Percentiles rank a stretch among this genome's conserved stretches.
phyloP scores from a whole-genome alignment of 1,140 invertebrate species.

The Trialeurodes vaporariorum region DNA sequence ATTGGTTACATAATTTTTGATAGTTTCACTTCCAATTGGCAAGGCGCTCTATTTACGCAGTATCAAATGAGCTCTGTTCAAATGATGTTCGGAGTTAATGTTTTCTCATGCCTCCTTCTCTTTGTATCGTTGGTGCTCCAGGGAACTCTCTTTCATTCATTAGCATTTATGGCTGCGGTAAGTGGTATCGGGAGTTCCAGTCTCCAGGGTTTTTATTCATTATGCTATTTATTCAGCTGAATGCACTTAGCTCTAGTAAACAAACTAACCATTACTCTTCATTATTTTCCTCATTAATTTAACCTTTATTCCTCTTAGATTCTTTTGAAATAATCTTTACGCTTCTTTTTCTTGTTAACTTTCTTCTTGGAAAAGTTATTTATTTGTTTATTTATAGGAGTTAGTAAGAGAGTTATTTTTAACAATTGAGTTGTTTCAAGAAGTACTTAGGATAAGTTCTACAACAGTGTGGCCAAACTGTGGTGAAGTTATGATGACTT shows the following conservation, averaged over 20 bases:
- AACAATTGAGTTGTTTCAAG: too few relatives aligned
- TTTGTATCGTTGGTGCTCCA: slow-evolving; percentile 78
- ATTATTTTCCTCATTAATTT: slow-evolving; percentile 12
- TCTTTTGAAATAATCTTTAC: too few relatives aligned
- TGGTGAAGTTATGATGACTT: too few relatives aligned
- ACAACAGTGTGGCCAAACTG: too few relatives aligned
- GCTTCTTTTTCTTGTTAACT: too few relatives aligned
- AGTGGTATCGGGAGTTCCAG: slow-evolving; percentile 23
- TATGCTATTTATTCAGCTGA: background rate
- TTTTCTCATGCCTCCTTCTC: slow-evolving; percentile 89
- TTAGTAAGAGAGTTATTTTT: too few relatives aligned
- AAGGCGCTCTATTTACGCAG: slow-evolving; percentile 75
- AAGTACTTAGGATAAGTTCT: too few relatives aligned
- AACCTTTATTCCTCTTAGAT: slow-evolving; percentile 21
- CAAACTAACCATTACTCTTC: slow-evolving; percentile 4
- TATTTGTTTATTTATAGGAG: too few relatives aligned
- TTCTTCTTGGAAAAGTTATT: too few relatives aligned
- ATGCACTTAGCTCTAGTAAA: slow-evolving; percentile 9
- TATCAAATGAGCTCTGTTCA: slow-evolving; percentile 78
- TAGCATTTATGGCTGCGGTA: slow-evolving; percentile 62
- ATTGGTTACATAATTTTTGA: slow-evolving; percentile 87
- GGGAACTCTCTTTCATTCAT: slow-evolving; percentile 61
- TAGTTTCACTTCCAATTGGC: slow-evolving; percentile 98
- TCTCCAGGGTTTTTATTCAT: too few relatives aligned
- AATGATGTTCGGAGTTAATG: slow-evolving; percentile 97